Conservation (phyloP, 2,113 vertebrate species). For the Hydropotes inermis region DNA sequence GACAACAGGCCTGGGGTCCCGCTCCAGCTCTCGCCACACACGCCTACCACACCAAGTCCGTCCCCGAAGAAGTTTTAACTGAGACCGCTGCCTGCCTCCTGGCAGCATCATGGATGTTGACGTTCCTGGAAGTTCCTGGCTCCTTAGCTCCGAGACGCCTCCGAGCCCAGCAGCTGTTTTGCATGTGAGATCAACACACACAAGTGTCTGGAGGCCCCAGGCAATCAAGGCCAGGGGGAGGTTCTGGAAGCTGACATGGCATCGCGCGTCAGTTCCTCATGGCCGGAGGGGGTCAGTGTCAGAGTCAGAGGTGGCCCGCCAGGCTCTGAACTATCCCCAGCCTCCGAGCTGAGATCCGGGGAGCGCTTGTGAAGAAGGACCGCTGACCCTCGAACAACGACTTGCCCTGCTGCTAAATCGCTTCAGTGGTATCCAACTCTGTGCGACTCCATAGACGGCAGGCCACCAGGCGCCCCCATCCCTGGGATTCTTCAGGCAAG, state of each 20-base stretch:
- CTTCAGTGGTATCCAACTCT: too few relatives aligned
- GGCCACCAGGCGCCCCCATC: too few relatives aligned
- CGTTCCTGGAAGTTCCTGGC: constrained; percentile 13
- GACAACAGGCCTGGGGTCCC: neutral
- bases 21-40: neutral
- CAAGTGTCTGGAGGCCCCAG: neutral
- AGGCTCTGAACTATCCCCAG: neutral
- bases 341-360: neutral
- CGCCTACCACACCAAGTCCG: accelerated
- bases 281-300: neutral
- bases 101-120: neutral
- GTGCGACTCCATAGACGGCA: too few relatives aligned
- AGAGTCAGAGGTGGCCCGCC: neutral
- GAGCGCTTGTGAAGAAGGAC: neutral
- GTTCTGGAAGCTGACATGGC: neutral
- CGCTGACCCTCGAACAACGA: neutral
- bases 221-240: constrained; percentile 23
- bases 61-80: neutral
- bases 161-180: constrained; percentile 26
- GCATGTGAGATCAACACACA: constrained; percentile 37
- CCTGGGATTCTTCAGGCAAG: too few relatives aligned
- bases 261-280: neutral
- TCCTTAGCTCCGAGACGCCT: neutral
- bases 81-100: neutral
- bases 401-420: neutral